Evolutionary conservation across 2,797 vertebrate species (phyloP), one percentile per base, ranked within the genome.

Genomic region (Pantherophis alleghaniensis): DNA sequence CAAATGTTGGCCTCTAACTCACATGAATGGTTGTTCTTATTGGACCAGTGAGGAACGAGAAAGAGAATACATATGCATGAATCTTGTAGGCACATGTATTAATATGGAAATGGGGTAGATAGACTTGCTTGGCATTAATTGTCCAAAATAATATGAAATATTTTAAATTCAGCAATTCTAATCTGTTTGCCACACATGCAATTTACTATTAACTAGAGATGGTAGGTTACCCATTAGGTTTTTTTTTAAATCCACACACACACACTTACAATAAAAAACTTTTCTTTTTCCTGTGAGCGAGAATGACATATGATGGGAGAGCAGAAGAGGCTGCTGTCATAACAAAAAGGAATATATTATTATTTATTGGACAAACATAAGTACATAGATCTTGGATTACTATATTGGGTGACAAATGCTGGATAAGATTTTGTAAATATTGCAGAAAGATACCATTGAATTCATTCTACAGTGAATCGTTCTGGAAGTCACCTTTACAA

Each of bases 281-380:
- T 92, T 96, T 96, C 89, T 92, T 86, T 14, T 13, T 9, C 63
- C 88, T 59, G 57, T 57, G n/a, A 92, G 87, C 7, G 91, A 96
- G 95, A 96, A 96, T 97, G 96, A 97, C 96, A 97, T 96, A 63
- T 96, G 95, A 97, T 96, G 96, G 92, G 95, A 95, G 95, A 96
- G 95, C 86, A 96, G 90, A 95, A 92, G 94, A 95, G 94, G 92
- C 95, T 96, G 95, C 96, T 97, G 97, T 96, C 96, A 97, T 96
- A 97, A 97, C 96, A 97, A 96, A 83, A 96, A 94, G 86, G 92
- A 96, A 93, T 96, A 90, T 97, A 95, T 97, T 96, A 96, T 97
- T 97, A 97, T 97, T 97, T 97, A 97, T 96, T 96, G 97, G 95
- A 95, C 97, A 95, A 69, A 94, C 92, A 93, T 93, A 95, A 96